phyloP scores from a whole-genome alignment of 2,797 vertebrate species.

The Heteromormyrus szaboi region DNA sequence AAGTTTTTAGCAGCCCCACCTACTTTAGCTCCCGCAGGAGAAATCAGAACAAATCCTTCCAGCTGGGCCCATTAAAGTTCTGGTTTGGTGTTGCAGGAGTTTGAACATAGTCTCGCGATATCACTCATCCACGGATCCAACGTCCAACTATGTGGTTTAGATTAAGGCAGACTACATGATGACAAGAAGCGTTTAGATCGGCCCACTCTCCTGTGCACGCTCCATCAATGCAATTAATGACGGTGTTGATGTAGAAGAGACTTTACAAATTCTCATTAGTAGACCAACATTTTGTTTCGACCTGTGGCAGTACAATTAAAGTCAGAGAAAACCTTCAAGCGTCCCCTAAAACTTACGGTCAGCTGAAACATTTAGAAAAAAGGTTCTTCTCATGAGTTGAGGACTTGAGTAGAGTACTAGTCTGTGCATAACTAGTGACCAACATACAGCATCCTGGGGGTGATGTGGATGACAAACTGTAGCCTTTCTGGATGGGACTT shows the following conservation, averaged over 20 bases:
- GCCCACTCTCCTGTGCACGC: not conserved
- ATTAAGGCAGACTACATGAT: not conserved
- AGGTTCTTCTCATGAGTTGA: not conserved
- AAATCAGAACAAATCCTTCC: not conserved
- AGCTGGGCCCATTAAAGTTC: not conserved
- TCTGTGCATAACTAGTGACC: not conserved
- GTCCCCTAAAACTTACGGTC: not conserved
- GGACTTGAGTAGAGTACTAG: not conserved
- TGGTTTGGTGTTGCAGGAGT: not conserved
- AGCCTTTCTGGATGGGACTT: not conserved
- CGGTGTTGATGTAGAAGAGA: not conserved
- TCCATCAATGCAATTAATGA: not conserved
- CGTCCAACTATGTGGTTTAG: not conserved
- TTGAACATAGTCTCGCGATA: not conserved
- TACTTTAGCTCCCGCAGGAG: not conserved
- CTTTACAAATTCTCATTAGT: not conserved
- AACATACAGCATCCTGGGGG: not conserved
- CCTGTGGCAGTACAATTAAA: not conserved
- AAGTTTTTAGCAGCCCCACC: not conserved
- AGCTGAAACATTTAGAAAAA: not conserved
- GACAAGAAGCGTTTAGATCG: not conserved
- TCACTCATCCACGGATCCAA: not conserved
- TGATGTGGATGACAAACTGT: not conserved
- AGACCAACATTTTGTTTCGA: not conserved
- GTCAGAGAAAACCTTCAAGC: not conserved